Evolutionary conservation across 1,140 invertebrate species (phyloP).

Genomic region (Paralvinella palmiformis): DNA sequence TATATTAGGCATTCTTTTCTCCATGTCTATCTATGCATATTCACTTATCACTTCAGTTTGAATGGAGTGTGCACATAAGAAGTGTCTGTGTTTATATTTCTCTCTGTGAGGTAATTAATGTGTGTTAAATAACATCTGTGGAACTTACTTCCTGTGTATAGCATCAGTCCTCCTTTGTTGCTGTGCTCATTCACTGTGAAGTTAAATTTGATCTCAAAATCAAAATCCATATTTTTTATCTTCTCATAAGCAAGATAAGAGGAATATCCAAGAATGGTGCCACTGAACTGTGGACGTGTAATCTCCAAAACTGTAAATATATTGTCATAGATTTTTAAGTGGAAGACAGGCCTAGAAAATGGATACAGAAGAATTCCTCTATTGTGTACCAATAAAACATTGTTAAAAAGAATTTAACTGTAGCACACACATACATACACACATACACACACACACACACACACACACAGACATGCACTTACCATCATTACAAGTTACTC

Average conservation of each 20-base stretch:
- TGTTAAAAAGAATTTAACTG: too few species aligned
- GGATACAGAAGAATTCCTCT: too few species aligned
- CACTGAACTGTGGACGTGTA: neutral
- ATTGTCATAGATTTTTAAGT: too few species aligned
- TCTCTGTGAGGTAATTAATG: too few species aligned
- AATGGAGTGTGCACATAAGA: too few species aligned
- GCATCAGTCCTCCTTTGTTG: neutral
- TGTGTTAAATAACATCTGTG: too few species aligned
- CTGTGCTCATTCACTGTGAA: neutral
- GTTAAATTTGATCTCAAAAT: neutral
- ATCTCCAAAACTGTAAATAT: neutral
- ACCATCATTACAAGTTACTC: slow-evolving; percentile 13
- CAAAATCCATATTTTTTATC: slow-evolving; percentile 4
- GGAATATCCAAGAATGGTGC: neutral
- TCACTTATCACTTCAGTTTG: too few species aligned
- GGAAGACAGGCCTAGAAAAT: too few species aligned
- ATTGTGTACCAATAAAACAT: too few species aligned
- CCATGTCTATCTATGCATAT: too few species aligned
- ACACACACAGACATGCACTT: neutral
- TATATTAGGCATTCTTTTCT: too few species aligned
- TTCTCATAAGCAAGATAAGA: neutral
- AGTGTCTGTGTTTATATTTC: too few species aligned
- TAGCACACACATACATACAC: neutral
- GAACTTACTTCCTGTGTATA: neutral
- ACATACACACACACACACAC: neutral